Conservation (phyloP, 2,113 vertebrate genomes). For the Tonatia bakeri region DNA sequence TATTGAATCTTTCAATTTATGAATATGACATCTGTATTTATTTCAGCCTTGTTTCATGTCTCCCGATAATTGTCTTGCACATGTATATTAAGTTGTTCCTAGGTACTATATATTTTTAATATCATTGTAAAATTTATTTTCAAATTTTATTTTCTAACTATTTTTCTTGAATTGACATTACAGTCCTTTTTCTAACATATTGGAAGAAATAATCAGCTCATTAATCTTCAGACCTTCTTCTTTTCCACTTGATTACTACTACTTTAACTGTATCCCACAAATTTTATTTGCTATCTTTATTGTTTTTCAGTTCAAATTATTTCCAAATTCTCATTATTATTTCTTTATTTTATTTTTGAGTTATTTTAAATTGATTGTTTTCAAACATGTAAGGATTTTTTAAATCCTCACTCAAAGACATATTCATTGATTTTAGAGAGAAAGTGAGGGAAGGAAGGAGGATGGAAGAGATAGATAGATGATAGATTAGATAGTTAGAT, state of each 20-base stretch:
- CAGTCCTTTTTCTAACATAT: conserved; percentile 5
- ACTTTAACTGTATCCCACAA: not conserved
- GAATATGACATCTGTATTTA: not conserved
- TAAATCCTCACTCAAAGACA: no score
- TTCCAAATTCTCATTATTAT: not conserved
- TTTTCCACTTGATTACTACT: not conserved
- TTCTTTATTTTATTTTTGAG: not conserved
- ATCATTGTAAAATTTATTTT: not conserved
- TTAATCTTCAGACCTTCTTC: not conserved
- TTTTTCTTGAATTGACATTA: not conserved
- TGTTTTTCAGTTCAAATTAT: conserved; percentile 1
- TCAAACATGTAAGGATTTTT: not conserved
- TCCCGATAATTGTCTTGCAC: not conserved
- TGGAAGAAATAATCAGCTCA: not conserved
- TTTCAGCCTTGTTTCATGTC: not conserved
- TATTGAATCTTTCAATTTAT: not conserved
- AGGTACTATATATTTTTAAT: not conserved
- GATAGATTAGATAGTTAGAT: no score
- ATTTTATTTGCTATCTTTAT: conserved; percentile 9
- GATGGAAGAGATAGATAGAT: no score
- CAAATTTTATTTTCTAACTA: not conserved
- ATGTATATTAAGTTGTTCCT: not conserved
- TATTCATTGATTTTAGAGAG: no score
- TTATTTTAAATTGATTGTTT: conserved; percentile 26
- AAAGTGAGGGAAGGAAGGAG: no score